Evolutionary conservation across 2,113 vertebrate species (phyloP), one percentile per base, ranked within the genome.

Genomic region (Apistogramma diplotaenia): DNA sequence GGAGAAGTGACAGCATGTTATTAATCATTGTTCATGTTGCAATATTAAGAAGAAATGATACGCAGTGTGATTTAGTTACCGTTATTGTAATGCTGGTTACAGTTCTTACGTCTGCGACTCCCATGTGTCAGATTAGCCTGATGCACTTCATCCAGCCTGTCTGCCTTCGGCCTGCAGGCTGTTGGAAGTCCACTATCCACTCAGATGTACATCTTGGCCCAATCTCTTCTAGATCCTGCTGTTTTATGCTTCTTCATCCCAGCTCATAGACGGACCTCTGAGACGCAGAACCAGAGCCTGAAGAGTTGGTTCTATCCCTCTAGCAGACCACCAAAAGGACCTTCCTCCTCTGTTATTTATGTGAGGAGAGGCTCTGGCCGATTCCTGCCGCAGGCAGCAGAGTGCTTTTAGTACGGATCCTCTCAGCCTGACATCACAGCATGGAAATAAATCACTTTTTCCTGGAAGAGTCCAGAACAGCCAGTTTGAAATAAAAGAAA

Each of bases 271-370:
- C 76, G 75, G 75, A 85, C 89, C 79, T 55, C 85, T 88, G 88
- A 92, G 89, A 91, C 83, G 6, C 74, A 27, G 79, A 87, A 78
- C 73, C 78, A 61, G 74, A 80, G 84, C 76, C 74, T 80, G 85
- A 86, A 81, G 72, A 80, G 65, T 87, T 65, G 85, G 83, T 92
- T 92, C 90, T 76, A 81, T 90, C 90, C 88, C 85, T 92, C 82
- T 89, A 93, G 89, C 91, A 92, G 91, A 94, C 93, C 92, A 94
- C 93, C 92, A 89, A 87, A 91, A 87, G 77, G 86, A 90, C 91
- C 87, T 90, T 88, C 90, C 90, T 93, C 73, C 90, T 93, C 82
- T 62, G 89, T 95, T 93, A 93, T 94, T 95, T 91, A 94, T 94
- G 91, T 89, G 90, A 55, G 78, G 85, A 91, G 91, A 74, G 83